Evolutionary conservation across 2,113 vertebrate species (phyloP), one percentile per base, ranked within the genome.

Genomic region (Lates calcarifer): DNA sequence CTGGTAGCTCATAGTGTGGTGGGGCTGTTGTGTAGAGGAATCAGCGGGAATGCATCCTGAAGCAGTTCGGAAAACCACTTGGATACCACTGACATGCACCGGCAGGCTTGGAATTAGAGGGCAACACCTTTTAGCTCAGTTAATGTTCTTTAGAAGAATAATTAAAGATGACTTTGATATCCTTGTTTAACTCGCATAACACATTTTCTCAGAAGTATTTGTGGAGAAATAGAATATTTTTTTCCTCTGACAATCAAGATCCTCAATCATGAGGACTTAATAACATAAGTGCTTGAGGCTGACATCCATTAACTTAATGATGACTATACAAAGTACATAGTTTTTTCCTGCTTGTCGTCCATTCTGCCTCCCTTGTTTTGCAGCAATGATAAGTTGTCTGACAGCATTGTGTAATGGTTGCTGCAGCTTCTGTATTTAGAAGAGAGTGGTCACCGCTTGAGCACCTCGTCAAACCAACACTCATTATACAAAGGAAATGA

Each of bases 31-130:
- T 83, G 65, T 13, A 17, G 60, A 43, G 57, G 61, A 75, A 62
- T 47, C 79, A 72, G 65, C 82, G 66, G 74, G 63, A 74, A 70
- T 79, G 15, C 51, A 64, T 85, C 82, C 72, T 77, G 64, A 57
- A 80, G 86, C 81, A 35, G 51, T 77, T 37, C 70, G 35, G 41
- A 63, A 74, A 56, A 49, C 64, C 85, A 18, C 55, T 24, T 22
- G 35, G 17, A 58, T 66, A 28, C 45, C 79, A 79, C 61, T 2
- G 67, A 74, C 86, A 70, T 17, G 65, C 76, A 74, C 65, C 0
- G 45, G 60, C 82, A 87, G 43, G 83, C 63, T 53, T 37, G 66
- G 63, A 63, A 72, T 67, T 43, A 70, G 49, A 81, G 28, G 75
- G 63, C 15, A 77, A 41, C 83, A 86, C 68, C n/a, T 84, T 41